A percentile compares a stretch with the other conserved stretches of the same genome.
Evolutionary conservation across 2,888 invertebrate species (phyloP).

Genomic region (Neoitamus cyanurus): DNA sequence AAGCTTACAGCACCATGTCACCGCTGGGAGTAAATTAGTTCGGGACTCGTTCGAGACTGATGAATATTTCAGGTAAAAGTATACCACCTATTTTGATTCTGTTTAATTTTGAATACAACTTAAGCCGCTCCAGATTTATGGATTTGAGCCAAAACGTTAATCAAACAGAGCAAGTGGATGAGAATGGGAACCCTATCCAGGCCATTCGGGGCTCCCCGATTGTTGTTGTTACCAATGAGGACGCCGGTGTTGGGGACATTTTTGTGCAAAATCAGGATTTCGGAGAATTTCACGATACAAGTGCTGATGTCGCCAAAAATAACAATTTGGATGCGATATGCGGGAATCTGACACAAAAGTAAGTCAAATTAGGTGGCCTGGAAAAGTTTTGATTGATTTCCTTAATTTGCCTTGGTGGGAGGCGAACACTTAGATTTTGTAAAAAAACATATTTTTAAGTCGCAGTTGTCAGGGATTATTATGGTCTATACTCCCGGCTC

Average conservation of each 20-base stretch:
- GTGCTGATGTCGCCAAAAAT: slow-evolving; percentile 66
- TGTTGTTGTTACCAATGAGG: slow-evolving; percentile 43
- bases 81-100: background rate
- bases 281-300: slow-evolving; percentile 67
- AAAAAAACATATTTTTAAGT: background rate
- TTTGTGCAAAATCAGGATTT: slow-evolving; percentile 49
- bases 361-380: slow-evolving; percentile 32
- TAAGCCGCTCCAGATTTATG: slow-evolving; percentile 15
- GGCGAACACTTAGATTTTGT: background rate
- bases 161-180: background rate
- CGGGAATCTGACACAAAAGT: slow-evolving; percentile 69
- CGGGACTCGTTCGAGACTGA: background rate
- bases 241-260: slow-evolving; percentile 30
- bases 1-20: background rate
- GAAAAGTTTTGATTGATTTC: background rate
- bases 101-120: background rate
- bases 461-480: background rate
- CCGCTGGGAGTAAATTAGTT: background rate
- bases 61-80: slow-evolving; percentile 26
- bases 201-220: slow-evolving; percentile 53
- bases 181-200: slow-evolving; percentile 40
- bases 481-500: background rate
- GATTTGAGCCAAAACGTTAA: slow-evolving; percentile 38
- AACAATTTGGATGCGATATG: slow-evolving; percentile 68
- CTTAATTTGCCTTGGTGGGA: background rate